Evolutionary conservation across 2,113 vertebrate species (phyloP), one percentile per base, ranked within the genome.

Genomic region (Aldabrachelys gigantea): DNA sequence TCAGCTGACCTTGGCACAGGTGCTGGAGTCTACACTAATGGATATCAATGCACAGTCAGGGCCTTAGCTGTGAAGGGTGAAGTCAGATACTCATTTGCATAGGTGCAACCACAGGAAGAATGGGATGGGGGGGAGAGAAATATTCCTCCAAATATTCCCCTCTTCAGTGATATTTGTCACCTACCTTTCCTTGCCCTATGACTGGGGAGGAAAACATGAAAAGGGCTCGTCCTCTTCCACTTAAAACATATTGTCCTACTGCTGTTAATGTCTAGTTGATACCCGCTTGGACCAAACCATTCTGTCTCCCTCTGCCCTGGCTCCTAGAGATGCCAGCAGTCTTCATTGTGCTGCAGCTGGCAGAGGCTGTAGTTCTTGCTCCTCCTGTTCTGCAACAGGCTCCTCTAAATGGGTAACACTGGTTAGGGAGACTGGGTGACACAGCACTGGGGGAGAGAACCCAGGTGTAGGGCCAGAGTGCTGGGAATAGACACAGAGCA

Each of bases 51-150:
- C 91, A 82, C 89, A 93, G 94, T 53, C 83, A 44, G 80, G n/a
- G 85, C 82, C 85, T 91, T 88, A 62, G 91, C 80, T 90, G 38
- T 95, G 52, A 88, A 49, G 31, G 35, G 90, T 94, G 86, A n/a
- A 21, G 52, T 95, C 90, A 82, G 97, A 97, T 96, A 78, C 84
- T 94, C 91, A 91, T 96, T 95, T 94, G 31, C 25, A 80, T 59
- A 53, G 88, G 82, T 92, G 88, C 35, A 94, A 38, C 88, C 87
- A 92, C 83, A 89, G 80, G 57, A 89, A 93, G 88, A 96, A 69
- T 47, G 50, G 44, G 78, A 69, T 9, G 53, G 8, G 53, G 17
- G 5, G 57, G 10, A n/a, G 35, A 35, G 65, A 44, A 6, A 3
- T 9, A 69, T 3, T 82, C 4, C 59, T n/a, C 2, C 27, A 10